phyloP scores from a whole-genome alignment of 1,140 invertebrate species.

The Steinernema feltiae region DNA sequence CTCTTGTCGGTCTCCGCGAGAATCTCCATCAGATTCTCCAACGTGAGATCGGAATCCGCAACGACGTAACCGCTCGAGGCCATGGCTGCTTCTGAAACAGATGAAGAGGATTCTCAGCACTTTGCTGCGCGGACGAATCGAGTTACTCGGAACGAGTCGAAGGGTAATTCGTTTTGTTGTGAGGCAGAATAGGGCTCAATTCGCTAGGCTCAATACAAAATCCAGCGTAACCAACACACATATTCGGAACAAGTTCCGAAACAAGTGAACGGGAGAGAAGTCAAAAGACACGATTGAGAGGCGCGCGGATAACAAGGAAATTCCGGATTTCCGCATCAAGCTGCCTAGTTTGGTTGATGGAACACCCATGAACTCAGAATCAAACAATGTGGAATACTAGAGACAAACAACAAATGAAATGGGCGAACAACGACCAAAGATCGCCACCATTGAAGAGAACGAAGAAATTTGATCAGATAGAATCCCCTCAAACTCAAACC shows the following conservation, averaged over 20 bases:
- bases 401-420: too few relatives aligned
- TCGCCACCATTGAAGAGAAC: too few relatives aligned
- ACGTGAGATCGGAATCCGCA: not conserved
- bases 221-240: too few relatives aligned
- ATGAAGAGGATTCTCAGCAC: not conserved
- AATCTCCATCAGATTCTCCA: conserved; percentile 4
- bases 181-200: not conserved
- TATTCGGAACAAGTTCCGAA: too few relatives aligned
- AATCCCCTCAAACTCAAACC: too few relatives aligned
- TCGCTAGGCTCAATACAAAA: too few relatives aligned
- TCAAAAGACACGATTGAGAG: not conserved
- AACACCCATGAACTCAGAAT: too few relatives aligned
- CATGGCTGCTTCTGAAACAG: not conserved
- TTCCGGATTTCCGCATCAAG: not conserved
- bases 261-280: not conserved
- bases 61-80: not conserved
- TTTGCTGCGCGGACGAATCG: not conserved
- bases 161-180: not conserved
- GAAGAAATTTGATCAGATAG: too few relatives aligned
- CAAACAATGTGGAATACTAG: too few relatives aligned
- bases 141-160: not conserved
- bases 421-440: too few relatives aligned
- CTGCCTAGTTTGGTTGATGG: too few relatives aligned
- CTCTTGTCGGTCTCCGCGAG: not conserved
- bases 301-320: not conserved